Evolutionary conservation across 2,888 invertebrate species (phyloP).

Genomic region (Peribatodes rhomboidaria): DNA sequence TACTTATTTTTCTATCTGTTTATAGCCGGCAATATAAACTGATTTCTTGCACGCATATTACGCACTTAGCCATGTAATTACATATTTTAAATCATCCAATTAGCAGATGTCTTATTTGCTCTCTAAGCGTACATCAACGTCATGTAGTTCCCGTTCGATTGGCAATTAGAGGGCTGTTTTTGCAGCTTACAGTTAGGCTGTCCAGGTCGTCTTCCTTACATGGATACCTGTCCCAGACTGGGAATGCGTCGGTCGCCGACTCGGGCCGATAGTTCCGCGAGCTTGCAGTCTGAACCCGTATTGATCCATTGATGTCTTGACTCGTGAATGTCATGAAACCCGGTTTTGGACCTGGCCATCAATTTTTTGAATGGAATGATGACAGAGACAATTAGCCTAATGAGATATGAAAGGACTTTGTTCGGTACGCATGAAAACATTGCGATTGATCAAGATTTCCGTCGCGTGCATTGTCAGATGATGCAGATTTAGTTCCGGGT

Average conservation of each 20-base stretch:
- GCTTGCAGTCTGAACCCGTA: slow-evolving; percentile 32
- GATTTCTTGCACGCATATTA: neutral
- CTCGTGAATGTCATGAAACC: slow-evolving; percentile 32
- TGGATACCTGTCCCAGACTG: slow-evolving; percentile 68
- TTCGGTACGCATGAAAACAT: slow-evolving; percentile 11
- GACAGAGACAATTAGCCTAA: slow-evolving; percentile 44
- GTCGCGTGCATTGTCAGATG: slow-evolving; percentile 28
- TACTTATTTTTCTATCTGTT: no score
- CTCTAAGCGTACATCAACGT: slow-evolving; percentile 49
- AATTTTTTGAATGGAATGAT: slow-evolving; percentile 36
- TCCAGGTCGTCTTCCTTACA: slow-evolving; percentile 75
- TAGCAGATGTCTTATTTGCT: slow-evolving; percentile 42
- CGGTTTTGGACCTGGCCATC: slow-evolving; percentile 45
- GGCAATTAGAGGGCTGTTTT: slow-evolving; percentile 74
- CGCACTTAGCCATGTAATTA: slow-evolving; percentile 19
- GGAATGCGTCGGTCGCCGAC: slow-evolving; percentile 72
- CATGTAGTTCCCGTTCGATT: slow-evolving; percentile 55
- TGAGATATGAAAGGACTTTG: slow-evolving; percentile 38
- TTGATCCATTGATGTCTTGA: slow-evolving; percentile 39
- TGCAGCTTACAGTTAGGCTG: slow-evolving; percentile 73
- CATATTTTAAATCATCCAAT: slow-evolving; percentile 44
- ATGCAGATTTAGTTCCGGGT: slow-evolving; percentile 40
- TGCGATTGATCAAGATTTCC: slow-evolving; percentile 34
- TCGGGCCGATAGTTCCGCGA: slow-evolving; percentile 45
- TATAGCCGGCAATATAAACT: no score